These are phyloP conservation scores for Anas platyrhynchos DNA, from an alignment of 2,113 vertebrate genomes.

Conservation along the genomic window DNA sequence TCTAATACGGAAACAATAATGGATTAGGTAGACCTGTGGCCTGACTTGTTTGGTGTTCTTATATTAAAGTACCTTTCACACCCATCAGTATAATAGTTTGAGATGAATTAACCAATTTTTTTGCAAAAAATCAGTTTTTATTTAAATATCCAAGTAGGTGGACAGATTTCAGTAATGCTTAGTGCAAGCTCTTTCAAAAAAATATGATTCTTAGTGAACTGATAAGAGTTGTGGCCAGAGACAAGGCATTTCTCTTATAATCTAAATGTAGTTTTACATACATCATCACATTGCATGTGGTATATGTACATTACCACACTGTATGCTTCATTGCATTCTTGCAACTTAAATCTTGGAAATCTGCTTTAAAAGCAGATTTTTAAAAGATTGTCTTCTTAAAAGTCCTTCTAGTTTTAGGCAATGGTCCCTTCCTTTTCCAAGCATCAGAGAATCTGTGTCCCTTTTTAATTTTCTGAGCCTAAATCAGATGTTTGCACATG, in stretches of 20 bases:
- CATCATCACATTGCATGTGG: background rate
- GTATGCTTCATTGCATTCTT: background rate
- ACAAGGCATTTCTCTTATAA: background rate
- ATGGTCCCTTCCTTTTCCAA: background rate
- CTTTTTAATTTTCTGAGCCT: background rate
- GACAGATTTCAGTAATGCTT: background rate
- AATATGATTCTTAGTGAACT: background rate
- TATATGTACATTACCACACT: accelerated
- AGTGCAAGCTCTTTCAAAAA: background rate
- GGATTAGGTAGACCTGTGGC: background rate
- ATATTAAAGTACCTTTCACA: background rate
- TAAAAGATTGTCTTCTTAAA: background rate
- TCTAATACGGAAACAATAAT: background rate
- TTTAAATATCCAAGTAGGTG: background rate
- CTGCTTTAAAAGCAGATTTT: background rate
- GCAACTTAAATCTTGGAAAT: background rate
- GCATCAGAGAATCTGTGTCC: background rate
- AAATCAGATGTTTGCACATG: background rate
- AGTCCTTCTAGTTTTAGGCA: background rate
- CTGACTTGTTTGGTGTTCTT: background rate
- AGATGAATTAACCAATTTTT: background rate
- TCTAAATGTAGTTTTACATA: background rate
- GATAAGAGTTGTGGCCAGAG: background rate
- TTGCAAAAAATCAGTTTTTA: background rate
- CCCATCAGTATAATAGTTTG: background rate